Evolutionary conservation across 2,113 vertebrate species (phyloP).

Genomic region (Carassius carassius): DNA sequence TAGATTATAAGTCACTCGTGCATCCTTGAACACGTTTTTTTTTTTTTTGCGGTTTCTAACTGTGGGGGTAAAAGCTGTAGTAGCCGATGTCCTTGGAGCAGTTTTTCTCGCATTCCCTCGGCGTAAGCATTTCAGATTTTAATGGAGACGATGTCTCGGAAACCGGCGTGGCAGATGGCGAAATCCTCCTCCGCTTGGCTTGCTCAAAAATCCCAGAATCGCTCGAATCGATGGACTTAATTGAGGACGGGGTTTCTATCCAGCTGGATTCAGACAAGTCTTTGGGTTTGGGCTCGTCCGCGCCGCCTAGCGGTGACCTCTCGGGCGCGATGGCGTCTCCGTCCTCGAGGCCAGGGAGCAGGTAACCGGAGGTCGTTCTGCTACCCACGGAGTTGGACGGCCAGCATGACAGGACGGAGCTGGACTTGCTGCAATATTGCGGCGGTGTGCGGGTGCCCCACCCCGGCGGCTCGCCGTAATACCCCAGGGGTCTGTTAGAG

Average conservation of each 20-base stretch:
- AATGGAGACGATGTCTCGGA: constrained; percentile 92
- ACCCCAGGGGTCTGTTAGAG: constrained; percentile 91
- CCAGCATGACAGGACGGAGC: constrained; percentile 94
- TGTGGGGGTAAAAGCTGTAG: constrained; percentile 97
- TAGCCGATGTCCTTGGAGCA: constrained; percentile 98
- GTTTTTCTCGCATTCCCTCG: constrained; percentile 96
- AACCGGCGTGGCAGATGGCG: constrained; percentile 90
- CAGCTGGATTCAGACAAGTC: constrained; percentile 97
- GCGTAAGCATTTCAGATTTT: constrained; percentile 91
- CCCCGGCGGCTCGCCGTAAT: constrained; percentile 94
- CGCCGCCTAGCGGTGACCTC: constrained; percentile 86
- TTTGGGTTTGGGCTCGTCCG: constrained; percentile 94
- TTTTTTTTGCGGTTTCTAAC: constrained; percentile 73
- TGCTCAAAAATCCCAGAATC: constrained; percentile 99
- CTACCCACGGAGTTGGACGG: constrained; percentile 83
- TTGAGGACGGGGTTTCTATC: constrained; percentile 97
- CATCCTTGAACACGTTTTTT: constrained; percentile 6
- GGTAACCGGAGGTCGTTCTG: constrained; percentile 81
- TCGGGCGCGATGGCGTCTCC: constrained; percentile 85
- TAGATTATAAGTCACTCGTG: constrained; percentile 33
- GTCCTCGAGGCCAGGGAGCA: constrained; percentile 80
- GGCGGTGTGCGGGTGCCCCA: constrained; percentile 96
- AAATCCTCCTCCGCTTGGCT: constrained; percentile 93
- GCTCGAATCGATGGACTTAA: constrained; percentile 95
- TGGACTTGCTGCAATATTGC: constrained; percentile 93